A percentile compares a stretch with the other conserved stretches of the same genome.
phyloP scores from a whole-genome alignment of 2,888 invertebrate species.

The Gari tellinella region DNA sequence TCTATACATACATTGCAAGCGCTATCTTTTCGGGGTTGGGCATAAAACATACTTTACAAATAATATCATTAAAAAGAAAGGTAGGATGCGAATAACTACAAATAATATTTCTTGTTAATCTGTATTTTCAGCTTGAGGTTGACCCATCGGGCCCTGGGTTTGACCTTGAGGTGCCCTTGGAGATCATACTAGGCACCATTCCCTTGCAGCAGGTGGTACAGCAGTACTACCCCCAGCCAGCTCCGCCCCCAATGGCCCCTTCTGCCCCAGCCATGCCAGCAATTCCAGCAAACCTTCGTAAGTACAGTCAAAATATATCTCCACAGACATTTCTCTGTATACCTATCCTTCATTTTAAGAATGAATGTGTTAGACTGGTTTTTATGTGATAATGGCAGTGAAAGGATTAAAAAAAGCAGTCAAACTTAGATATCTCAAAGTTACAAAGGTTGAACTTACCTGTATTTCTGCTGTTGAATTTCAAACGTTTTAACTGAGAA shows the following conservation, averaged over 20 bases:
- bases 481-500: too few relatives aligned
- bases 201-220: slow-evolving; percentile 70
- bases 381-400: too few relatives aligned
- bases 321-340: not conserved
- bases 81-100: too few relatives aligned
- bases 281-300: slow-evolving; percentile 26
- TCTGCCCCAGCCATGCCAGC: slow-evolving; percentile 9
- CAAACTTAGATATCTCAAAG: too few relatives aligned
- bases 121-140: slow-evolving; percentile 69
- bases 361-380: too few relatives aligned
- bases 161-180: slow-evolving; percentile 78
- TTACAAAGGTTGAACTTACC: too few relatives aligned
- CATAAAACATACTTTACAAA: too few relatives aligned
- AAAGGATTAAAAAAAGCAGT: too few relatives aligned
- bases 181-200: slow-evolving; percentile 79
- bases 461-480: too few relatives aligned
- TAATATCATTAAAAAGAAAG: too few relatives aligned
- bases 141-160: slow-evolving; percentile 75
- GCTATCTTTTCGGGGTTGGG: too few relatives aligned
- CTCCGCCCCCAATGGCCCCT: slow-evolving; percentile 12
- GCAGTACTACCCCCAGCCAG: slow-evolving; percentile 33
- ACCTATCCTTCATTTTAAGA: not conserved
- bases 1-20: too few relatives aligned
- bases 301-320: slow-evolving; percentile 5
- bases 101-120: slow-evolving; percentile 4